Evolutionary conservation across 2,797 vertebrate genomes (phyloP).

Genomic region (Poliocrania exsul): DNA sequence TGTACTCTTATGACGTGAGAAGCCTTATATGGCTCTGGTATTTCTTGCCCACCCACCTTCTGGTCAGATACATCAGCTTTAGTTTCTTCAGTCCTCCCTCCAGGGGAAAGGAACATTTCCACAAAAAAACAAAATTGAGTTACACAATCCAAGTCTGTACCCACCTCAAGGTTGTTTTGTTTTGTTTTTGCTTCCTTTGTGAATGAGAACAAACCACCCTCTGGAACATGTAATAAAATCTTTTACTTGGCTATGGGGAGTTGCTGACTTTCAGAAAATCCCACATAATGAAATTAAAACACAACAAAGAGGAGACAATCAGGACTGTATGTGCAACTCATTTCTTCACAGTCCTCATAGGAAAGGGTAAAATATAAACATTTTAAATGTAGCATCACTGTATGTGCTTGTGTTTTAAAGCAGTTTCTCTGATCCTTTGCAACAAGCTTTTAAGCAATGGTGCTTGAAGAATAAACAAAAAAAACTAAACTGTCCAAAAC

Average conservation of each 20-base stretch:
- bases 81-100: neutral
- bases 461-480: neutral
- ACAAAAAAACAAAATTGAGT: conserved; percentile 11
- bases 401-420: neutral
- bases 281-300: conserved; percentile 24
- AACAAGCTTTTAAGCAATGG: neutral
- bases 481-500: neutral
- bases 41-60: conserved; percentile 34
- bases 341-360: neutral
- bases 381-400: neutral
- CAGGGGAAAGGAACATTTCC: conserved; percentile 21
- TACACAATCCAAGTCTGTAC: neutral
- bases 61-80: neutral
- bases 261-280: conserved; percentile 49
- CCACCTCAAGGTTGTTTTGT: neutral
- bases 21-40: neutral
- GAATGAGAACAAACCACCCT: conserved; percentile 26
- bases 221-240: conserved; percentile 21
- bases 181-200: conserved; percentile 1
- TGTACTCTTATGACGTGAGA: neutral
- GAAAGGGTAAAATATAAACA: neutral
- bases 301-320: neutral
- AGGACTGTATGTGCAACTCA: neutral
- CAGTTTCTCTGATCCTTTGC: neutral
- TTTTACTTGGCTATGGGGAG: conserved; percentile 7